phyloP scores from a whole-genome alignment of 2,888 invertebrate genomes.

The Carcina quercana region DNA sequence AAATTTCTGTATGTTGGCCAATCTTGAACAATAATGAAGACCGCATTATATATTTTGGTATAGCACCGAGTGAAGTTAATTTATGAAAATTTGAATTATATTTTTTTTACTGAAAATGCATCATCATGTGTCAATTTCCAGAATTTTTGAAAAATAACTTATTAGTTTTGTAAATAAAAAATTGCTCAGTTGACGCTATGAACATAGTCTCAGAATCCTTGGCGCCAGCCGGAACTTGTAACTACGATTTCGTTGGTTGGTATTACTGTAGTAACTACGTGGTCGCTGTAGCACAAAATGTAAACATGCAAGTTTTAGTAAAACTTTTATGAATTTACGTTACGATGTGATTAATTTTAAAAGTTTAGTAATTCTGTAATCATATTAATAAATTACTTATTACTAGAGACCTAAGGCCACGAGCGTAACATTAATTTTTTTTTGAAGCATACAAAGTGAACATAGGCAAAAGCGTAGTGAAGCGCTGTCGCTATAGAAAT shows the following conservation, averaged over 20 bases:
- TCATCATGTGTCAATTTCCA: no score
- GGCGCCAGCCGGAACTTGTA: slow-evolving; percentile 66
- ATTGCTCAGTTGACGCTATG: no score
- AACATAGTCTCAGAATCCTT: slow-evolving; percentile 41
- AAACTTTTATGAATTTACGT: neutral
- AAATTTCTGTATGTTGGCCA: no score
- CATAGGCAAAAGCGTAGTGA: slow-evolving; percentile 70
- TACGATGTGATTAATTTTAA: slow-evolving; percentile 7
- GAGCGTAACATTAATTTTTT: slow-evolving; percentile 32
- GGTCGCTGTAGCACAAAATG: slow-evolving; percentile 64
- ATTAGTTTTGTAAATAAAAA: no score
- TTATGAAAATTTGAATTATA: no score
- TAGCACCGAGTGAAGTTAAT: no score
- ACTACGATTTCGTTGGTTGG: slow-evolving; percentile 39
- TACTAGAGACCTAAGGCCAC: slow-evolving; percentile 6
- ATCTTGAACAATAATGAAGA: no score
- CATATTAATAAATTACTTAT: slow-evolving; percentile 10
- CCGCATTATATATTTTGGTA: no score
- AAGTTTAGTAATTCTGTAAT: no score
- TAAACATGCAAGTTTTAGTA: slow-evolving; percentile 52
- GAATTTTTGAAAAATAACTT: no score
- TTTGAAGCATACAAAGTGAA: slow-evolving; percentile 67
- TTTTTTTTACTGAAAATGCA: no score
- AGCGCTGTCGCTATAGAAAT: slow-evolving; percentile 56
- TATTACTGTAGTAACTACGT: slow-evolving; percentile 61